Conservation (phyloP, 2,888 invertebrate species). For the Rotaria socialis region DNA sequence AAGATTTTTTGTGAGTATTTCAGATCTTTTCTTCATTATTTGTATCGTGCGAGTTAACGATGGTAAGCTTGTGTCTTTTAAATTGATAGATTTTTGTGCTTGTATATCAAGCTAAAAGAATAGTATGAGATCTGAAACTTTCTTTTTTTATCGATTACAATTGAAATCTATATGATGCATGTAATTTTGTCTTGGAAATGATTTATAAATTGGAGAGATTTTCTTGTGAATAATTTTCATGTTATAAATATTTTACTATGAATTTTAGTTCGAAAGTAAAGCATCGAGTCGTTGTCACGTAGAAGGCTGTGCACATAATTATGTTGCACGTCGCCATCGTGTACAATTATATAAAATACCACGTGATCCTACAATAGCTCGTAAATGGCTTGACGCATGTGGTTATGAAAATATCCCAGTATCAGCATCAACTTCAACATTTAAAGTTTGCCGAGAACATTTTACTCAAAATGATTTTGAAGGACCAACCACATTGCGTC, state of each 20-base stretch:
- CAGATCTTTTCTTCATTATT: no score
- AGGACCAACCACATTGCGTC: not conserved
- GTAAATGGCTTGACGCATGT: slow-evolving; percentile 33
- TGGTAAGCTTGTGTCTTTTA: no score
- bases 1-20: no score
- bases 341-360: slow-evolving; percentile 37
- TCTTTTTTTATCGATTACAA: no score
- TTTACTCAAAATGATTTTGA: slow-evolving; percentile 23
- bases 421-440: not conserved
- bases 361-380: not conserved
- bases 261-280: slow-evolving; percentile 26
- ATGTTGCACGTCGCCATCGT: slow-evolving; percentile 1
- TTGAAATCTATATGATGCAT: no score
- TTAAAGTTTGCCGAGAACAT: slow-evolving; percentile 26
- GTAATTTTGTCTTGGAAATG: no score
- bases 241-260: no score
- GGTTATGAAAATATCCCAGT: not conserved
- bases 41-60: no score
- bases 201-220: no score
- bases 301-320: slow-evolving; percentile 19
- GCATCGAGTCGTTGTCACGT: slow-evolving; percentile 26
- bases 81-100: not conserved
- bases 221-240: no score
- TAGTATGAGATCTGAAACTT: no score
- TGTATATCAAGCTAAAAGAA: not conserved